A percentile compares a stretch with the other conserved stretches of the same genome.
phyloP scores from a whole-genome alignment of 2,888 invertebrate species.

The Drosophila nigritarsus region DNA sequence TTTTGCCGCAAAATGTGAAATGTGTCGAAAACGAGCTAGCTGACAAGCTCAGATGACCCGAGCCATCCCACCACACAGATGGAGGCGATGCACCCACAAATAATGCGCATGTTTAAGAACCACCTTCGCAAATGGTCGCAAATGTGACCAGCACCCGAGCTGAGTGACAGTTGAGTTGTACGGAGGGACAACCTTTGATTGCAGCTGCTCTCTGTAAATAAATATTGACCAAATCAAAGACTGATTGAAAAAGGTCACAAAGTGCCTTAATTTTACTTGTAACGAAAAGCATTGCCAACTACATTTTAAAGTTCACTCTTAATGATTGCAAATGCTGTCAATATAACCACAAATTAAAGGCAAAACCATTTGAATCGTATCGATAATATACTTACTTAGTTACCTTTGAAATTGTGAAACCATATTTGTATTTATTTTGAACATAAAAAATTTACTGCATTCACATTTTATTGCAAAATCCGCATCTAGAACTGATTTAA shows the following conservation, averaged over 20 bases:
- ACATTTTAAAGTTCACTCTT: conserved; percentile 14
- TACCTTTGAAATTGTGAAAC: background rate
- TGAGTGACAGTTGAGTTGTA: conserved; percentile 9
- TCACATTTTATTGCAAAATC: conserved; percentile 14
- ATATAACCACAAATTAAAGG: background rate
- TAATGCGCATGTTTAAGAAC: conserved; percentile 44
- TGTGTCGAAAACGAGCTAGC: conserved; percentile 71
- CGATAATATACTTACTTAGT: background rate
- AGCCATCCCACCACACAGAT: background rate
- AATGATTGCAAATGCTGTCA: conserved; percentile 1
- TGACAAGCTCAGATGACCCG: conserved; percentile 25
- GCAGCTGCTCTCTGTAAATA: conserved; percentile 67
- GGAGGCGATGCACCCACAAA: conserved; percentile 31
- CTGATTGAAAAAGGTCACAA: conserved; percentile 56
- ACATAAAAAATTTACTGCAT: conserved; percentile 2
- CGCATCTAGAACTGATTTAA: background rate
- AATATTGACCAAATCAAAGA: conserved; percentile 68
- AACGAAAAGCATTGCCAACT: conserved; percentile 32
- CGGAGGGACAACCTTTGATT: conserved; percentile 51
- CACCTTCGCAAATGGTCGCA: background rate
- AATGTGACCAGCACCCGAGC: conserved; percentile 6
- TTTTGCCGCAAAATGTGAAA: conserved; percentile 81
- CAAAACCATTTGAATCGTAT: background rate
- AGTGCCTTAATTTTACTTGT: conserved; percentile 31
- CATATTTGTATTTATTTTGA: background rate